phyloP scores from a whole-genome alignment of 2,113 vertebrate species.

The Pluvialis apricaria region DNA sequence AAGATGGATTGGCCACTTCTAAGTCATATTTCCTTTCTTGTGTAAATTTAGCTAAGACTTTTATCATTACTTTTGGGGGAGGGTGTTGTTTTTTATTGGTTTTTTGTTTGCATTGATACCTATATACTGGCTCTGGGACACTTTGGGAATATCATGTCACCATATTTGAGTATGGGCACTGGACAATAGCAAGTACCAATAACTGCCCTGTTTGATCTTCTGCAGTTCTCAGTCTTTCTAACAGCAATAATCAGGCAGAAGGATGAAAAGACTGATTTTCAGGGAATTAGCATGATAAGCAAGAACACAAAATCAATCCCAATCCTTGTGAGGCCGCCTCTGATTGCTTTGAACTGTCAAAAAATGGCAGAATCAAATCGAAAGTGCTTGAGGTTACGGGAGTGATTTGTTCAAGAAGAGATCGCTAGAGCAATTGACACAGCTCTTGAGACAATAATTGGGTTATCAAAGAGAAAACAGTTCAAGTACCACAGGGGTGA shows the following conservation, averaged over 20 bases:
- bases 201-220: slow-evolving; percentile 85
- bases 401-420: slow-evolving; percentile 99
- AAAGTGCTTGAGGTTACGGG: slow-evolving; percentile 99
- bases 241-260: slow-evolving; percentile 95
- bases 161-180: slow-evolving; percentile 58
- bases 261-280: slow-evolving; percentile 99
- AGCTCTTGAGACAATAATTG: slow-evolving; percentile 99
- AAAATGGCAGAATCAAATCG: slow-evolving; percentile 99
- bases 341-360: slow-evolving; percentile 99
- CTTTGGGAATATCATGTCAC: slow-evolving; percentile 67
- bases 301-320: slow-evolving; percentile 99
- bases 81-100: not conserved
- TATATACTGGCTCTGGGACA: slow-evolving; percentile 7
- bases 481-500: slow-evolving; percentile 99
- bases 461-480: slow-evolving; percentile 99
- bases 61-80: slow-evolving; percentile 3
- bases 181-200: slow-evolving; percentile 82
- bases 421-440: slow-evolving; percentile 99
- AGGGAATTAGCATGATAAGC: slow-evolving; percentile 99
- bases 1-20: slow-evolving; percentile 47
- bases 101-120: slow-evolving; percentile 39
- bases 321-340: slow-evolving; percentile 98
- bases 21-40: slow-evolving; percentile 53
- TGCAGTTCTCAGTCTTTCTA: slow-evolving; percentile 95
- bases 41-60: slow-evolving; percentile 49